phyloP scores from a whole-genome alignment of 2,797 vertebrate genomes.

The Falco rusticolus region DNA sequence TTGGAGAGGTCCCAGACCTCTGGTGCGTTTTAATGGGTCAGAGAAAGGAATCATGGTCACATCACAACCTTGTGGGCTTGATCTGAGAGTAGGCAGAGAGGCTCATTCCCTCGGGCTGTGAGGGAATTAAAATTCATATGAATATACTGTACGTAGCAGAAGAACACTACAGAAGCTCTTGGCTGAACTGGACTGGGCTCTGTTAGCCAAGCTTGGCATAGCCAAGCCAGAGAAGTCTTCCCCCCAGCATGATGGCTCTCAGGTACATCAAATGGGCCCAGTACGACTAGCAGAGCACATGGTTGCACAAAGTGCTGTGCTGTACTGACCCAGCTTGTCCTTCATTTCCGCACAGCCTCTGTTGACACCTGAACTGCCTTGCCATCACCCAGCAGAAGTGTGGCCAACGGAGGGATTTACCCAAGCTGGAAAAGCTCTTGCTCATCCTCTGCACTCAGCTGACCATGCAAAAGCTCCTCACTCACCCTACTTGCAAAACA shows the following conservation, averaged over 20 bases:
- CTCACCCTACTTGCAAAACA: not conserved
- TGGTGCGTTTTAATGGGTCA: not conserved
- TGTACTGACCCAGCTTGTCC: not conserved
- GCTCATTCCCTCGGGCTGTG: not conserved
- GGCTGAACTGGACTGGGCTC: not conserved
- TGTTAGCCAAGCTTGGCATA: not conserved
- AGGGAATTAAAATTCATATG: not conserved
- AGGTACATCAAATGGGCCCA: not conserved
- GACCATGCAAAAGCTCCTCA: not conserved
- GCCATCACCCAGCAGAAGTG: not conserved
- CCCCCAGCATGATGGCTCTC: not conserved
- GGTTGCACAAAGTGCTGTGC: not conserved
- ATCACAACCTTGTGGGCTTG: not conserved
- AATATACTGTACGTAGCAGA: not conserved
- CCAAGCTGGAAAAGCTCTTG: not conserved
- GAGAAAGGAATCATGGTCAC: not conserved
- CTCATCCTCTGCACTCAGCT: not conserved
- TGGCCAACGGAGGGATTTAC: not conserved
- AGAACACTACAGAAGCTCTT: not conserved
- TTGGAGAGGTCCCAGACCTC: constrained; percentile 2
- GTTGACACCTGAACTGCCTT: not conserved
- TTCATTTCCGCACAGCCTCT: not conserved
- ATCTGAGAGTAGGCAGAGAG: not conserved
- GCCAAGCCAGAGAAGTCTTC: not conserved
- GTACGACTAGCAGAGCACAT: not conserved